A percentile compares a stretch with the other conserved stretches of the same genome.
Evolutionary conservation across 92 coral and sea anemone species (phyloP).

Genomic region (Epizoanthus rinbou): DNA sequence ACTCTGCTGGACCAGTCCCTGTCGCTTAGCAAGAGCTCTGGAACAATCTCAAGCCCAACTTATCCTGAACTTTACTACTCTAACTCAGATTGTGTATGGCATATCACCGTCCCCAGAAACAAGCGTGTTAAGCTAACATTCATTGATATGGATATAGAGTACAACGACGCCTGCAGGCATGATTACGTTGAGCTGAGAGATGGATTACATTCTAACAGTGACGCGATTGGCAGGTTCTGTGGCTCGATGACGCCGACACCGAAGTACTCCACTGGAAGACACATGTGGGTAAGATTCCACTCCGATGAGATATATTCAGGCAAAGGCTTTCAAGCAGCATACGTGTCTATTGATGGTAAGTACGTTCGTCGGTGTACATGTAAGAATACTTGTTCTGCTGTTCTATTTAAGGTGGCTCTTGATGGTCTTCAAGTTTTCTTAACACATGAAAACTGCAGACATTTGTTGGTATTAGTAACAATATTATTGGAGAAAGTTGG

Average conservation of each 20-base stretch:
- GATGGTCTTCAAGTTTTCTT: too few species aligned
- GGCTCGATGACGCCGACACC: not conserved
- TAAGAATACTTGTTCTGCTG: not conserved
- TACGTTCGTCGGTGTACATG: not conserved
- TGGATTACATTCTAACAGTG: not conserved
- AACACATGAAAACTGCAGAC: too few species aligned
- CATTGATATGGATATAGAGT: not conserved
- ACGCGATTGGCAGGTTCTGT: not conserved
- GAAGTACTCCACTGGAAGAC: not conserved
- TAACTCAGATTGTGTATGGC: not conserved
- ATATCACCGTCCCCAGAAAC: not conserved
- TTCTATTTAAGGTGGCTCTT: too few species aligned
- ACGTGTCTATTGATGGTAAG: not conserved
- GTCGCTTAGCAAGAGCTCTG: not conserved
- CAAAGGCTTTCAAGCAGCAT: not conserved
- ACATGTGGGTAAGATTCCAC: conserved; percentile 12
- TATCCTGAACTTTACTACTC: not conserved
- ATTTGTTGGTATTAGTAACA: too few species aligned
- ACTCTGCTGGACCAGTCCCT: not conserved
- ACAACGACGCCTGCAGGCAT: not conserved
- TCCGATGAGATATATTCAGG: not conserved
- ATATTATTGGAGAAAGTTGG: too few species aligned
- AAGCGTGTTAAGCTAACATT: conserved; percentile 6
- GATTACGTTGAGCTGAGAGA: conserved; percentile 15
- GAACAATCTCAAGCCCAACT: not conserved